A percentile compares a stretch with the other conserved stretches of the same genome.
These are phyloP conservation scores for Desoria tigrina DNA, from an alignment of 2,888 invertebrate species.

Conservation along the genomic window DNA sequence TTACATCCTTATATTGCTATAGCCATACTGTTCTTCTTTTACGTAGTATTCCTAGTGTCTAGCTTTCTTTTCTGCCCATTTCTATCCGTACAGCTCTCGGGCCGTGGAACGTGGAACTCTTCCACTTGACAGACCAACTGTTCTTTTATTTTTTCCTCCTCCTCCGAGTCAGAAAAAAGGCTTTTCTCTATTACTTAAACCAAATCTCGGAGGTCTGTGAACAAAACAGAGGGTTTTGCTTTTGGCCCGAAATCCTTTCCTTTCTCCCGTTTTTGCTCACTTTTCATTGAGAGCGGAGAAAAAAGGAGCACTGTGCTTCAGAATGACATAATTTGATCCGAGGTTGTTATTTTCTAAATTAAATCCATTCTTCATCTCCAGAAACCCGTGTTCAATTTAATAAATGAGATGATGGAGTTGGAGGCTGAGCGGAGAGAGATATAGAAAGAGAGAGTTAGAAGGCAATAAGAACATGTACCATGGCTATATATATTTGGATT, in stretches of 20 bases:
- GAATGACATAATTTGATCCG: constrained; percentile 12
- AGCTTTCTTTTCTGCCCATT: no score
- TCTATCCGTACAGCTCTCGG: no score
- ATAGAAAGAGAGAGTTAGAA: constrained; percentile 3
- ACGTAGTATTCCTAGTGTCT: no score
- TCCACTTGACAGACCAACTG: no score
- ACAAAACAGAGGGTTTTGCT: no score
- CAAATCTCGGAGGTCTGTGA: no score
- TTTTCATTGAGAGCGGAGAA: not conserved
- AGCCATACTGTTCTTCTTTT: no score
- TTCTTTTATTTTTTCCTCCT: no score
- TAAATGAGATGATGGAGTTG: no score
- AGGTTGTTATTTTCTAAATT: constrained; percentile 23
- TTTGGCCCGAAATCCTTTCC: not conserved
- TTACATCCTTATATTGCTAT: no score
- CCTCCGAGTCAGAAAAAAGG: not conserved
- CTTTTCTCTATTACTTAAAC: not conserved
- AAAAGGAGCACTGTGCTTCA: not conserved
- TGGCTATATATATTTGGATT: not conserved
- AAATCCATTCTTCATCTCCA: constrained; percentile 21
- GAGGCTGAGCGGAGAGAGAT: not conserved
- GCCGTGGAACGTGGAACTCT: no score
- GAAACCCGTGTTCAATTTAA: not conserved
- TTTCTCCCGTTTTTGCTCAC: not conserved
- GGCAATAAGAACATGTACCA: no score